Percentiles rank a stretch among this genome's conserved stretches.
phyloP scores from a whole-genome alignment of 2,888 invertebrate genomes.

The Oligia strigilis region DNA sequence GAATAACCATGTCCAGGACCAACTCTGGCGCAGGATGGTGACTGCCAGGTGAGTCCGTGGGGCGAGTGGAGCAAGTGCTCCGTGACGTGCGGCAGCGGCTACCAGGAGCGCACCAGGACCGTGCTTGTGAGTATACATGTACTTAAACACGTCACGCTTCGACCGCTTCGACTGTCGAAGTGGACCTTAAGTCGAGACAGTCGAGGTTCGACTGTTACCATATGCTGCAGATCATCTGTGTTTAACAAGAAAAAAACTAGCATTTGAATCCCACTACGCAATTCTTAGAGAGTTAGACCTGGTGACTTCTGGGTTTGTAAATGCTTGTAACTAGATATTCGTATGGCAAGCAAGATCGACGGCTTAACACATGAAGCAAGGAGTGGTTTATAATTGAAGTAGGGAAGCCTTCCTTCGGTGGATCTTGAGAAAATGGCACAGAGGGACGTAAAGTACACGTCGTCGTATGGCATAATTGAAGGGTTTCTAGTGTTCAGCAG shows the following conservation, averaged over 20 bases:
- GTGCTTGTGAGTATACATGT: slow-evolving; percentile 87
- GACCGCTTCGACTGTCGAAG: too few species aligned
- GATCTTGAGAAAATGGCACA: not conserved
- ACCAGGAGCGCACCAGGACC: slow-evolving; percentile 91
- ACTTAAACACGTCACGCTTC: not conserved
- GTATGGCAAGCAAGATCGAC: not conserved
- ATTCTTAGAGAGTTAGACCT: not conserved
- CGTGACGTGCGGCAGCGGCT: slow-evolving; percentile 94
- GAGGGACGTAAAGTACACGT: not conserved
- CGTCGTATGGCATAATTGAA: slow-evolving; percentile 3
- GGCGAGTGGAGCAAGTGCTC: slow-evolving; percentile 96
- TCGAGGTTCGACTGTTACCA: not conserved
- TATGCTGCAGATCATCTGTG: not conserved
- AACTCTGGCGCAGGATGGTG: slow-evolving; percentile 72
- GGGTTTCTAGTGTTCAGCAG: slow-evolving; percentile 10
- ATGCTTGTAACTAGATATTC: not conserved
- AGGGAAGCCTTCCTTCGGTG: too few species aligned
- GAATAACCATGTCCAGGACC: slow-evolving; percentile 47
- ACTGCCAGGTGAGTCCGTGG: slow-evolving; percentile 95
- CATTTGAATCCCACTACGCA: not conserved
- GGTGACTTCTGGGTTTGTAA: not conserved
- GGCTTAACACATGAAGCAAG: not conserved
- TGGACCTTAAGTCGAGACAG: too few species aligned
- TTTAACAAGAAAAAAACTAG: not conserved
- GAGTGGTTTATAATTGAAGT: not conserved